These are phyloP conservation scores for Zaprionus capensis DNA, from an alignment of 1,140 invertebrate genomes.

Conservation along the genomic window DNA sequence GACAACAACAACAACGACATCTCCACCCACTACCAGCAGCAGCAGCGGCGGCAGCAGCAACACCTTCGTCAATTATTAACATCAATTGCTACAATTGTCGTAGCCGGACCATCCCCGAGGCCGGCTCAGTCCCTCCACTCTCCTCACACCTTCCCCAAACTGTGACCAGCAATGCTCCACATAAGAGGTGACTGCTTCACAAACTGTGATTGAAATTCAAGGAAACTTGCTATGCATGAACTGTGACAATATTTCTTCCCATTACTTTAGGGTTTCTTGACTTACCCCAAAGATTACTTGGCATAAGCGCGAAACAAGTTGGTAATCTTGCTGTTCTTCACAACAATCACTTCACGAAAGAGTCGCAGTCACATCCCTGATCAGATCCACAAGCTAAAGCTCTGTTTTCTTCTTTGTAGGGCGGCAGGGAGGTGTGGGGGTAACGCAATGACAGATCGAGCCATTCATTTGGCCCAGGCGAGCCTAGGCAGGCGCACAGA, in stretches of 20 bases:
- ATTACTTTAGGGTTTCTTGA: neutral
- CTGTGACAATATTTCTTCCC: neutral
- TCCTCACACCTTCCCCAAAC: neutral
- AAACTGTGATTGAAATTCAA: neutral
- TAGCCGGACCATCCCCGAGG: conserved; percentile 56
- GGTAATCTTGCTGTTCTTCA: neutral
- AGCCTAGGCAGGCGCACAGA: neutral
- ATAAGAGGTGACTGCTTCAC: conserved; percentile 31
- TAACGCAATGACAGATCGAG: conserved; percentile 76
- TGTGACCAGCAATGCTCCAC: conserved; percentile 4
- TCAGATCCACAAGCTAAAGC: conserved; percentile 31
- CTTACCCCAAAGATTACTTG: neutral
- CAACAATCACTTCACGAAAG: neutral
- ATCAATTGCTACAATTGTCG: conserved; percentile 84
- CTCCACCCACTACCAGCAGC: conserved; percentile 54
- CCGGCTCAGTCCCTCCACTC: neutral
- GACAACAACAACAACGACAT: conserved; percentile 43
- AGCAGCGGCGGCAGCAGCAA: conserved; percentile 38
- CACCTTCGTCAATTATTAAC: conserved; percentile 82
- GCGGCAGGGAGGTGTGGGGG: neutral
- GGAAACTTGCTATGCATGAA: neutral
- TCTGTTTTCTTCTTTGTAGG: conserved; percentile 12
- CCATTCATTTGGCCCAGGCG: conserved; percentile 46
- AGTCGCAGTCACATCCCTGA: conserved; percentile 50
- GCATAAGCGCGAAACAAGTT: neutral